Base-by-base conservation (phyloP, 2,888 invertebrate genomes). In the Ophonus ardosiacus region DNA sequence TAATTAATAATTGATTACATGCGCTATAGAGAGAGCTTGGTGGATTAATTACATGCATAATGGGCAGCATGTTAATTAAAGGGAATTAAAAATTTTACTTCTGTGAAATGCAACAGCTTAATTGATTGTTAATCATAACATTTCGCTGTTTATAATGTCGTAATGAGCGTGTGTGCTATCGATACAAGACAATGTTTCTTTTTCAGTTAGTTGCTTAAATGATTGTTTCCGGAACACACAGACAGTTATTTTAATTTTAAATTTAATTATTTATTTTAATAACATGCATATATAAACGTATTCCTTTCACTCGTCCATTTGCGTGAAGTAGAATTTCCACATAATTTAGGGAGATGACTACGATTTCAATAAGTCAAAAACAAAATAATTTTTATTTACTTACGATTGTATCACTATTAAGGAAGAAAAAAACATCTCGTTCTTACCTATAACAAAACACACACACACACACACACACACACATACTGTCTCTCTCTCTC, bases 1-100 rank as follows among this genome's bases (percentile, higher is more conserved):
- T 74, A 43, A 74, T 74, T 74, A 74, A 74, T 74, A 74, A 74
- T 74, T 74, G 51, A 74, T 74, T 74, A 74, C 21, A 51, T 51
- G 56, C 74, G 21, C 56, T 10, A 74, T 43, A 51, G 74, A 40
- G 71, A 74, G 51, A 51, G 17, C 51, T 74, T 51, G 21, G 0
- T 40, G 43, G 51, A 51, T 51, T 74, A 51, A 74, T 74, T 74
- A 74, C 68, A 38, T 38, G 31, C 68, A 43, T 74, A 74, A 51
- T 74, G 10, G 21, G 51, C 24, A 68, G n/a, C 17, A 31, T 74
- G 51, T 74, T 74, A 74, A 74, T 74, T 74, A 74, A 74, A 43
- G 7, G 15, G 17, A 51, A 74, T 74, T 74, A 74, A 74, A 74
- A 74, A 74, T 43, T 74, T 74, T 74, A 51, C 74, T 17, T 74